Evolutionary conservation across 2,113 vertebrate genomes (phyloP), one percentile per base, ranked within the genome.

Genomic region (Dolichallabes microphthalmus): DNA sequence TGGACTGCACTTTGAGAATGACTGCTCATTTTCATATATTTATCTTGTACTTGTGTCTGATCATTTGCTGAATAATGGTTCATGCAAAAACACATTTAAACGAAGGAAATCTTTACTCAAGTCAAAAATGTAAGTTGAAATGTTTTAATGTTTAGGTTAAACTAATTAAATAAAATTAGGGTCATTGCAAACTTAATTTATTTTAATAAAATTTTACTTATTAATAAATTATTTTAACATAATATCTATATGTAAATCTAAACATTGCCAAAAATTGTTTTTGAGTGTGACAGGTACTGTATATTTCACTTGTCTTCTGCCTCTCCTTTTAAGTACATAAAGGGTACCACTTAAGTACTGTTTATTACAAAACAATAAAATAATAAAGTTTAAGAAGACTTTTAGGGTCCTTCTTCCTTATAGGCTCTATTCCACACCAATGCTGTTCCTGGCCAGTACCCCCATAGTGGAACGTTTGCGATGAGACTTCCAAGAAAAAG

Each of bases 401-500:
- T 79, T 60, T 14, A 14, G 58, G 55, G 57, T 32, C 13, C 53
- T n/a, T 15, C 39, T 45, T 45, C 39, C 39, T 45, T 45, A 45
- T 39, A 20, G 19, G 32, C 32, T 69, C 22, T 71, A 14, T 10
- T 4, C 30, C 32, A 76, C 45, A 60, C 14, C 55, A 84, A n/a
- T 75, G 35, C 64, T 58, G 71, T 61, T 53, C 53, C 58, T 69
- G 83, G 61, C 83, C 83, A 85, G 83, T 66, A 79, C 61, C 52
- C 79, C 55, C 52, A 69, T 25, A 69, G 22, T 68, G 58, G 57
- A 78, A 64, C 6, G 58, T 35, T 52, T 87, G 15, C 1, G 30
- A 53, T 5, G 60, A 32, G 76, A 63, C 78, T 89, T 89, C 89
- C 88, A n/a, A 88, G 87, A 87, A 86, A 80, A 30, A 4, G 22